Conservation (phyloP, 37 sponge, comb jelly and placozoan genomes). For the Aplysina aerophoba region DNA sequence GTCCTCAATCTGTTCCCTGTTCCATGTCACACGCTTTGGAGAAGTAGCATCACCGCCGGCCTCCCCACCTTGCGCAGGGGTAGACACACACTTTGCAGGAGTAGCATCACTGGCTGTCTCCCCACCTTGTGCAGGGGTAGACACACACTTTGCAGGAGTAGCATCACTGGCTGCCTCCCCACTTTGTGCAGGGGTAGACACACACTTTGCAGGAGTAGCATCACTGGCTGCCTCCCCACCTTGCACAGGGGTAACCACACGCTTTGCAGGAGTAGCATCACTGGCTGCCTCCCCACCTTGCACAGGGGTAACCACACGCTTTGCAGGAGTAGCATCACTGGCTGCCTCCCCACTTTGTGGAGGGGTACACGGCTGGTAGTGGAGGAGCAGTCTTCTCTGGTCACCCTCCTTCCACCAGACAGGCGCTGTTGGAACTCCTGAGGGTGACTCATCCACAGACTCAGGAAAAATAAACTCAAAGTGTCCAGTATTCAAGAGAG, state of each 20-base stretch:
- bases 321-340: too few relatives aligned
- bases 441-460: not conserved
- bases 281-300: too few relatives aligned
- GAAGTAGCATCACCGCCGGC: too few relatives aligned
- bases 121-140: not conserved
- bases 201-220: too few relatives aligned
- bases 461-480: conserved; percentile 57
- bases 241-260: not conserved
- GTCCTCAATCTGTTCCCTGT: conserved; percentile 75
- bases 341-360: too few relatives aligned
- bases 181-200: not conserved
- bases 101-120: too few relatives aligned
- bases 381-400: conserved; percentile 19
- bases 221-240: too few relatives aligned
- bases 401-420: not conserved
- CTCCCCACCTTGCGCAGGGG: not conserved
- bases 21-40: conserved; percentile 32
- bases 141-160: not conserved
- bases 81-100: not conserved
- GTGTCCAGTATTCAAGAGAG: conserved; percentile 68
- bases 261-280: too few relatives aligned
- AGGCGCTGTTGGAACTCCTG: not conserved
- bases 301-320: not conserved
- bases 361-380: conserved; percentile 29
- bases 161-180: too few relatives aligned